Evolutionary conservation across 2,113 vertebrate genomes (phyloP).

Genomic region (Myocastor coypus): DNA sequence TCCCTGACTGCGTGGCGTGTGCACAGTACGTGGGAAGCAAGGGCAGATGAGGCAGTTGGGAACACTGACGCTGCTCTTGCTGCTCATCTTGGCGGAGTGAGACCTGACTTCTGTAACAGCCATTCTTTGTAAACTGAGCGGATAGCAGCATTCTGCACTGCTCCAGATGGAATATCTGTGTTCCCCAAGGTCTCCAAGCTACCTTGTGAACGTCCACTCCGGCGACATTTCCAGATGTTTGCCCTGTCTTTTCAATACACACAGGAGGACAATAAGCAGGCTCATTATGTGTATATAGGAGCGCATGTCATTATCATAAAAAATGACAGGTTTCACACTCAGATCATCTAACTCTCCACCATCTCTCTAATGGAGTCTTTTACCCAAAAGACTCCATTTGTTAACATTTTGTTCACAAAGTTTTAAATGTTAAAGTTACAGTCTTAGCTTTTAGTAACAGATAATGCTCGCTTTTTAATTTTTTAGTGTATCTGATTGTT

Average conservation of each 20-base stretch:
- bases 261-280: neutral
- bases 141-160: neutral
- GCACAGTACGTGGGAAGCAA: neutral
- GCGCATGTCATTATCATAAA: neutral
- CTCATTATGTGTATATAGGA: neutral
- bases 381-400: no score
- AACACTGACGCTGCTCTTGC: neutral
- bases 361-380: neutral
- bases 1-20: neutral
- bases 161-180: no score
- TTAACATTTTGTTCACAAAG: neutral
- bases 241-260: neutral
- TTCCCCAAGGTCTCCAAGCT: neutral
- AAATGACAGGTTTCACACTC: neutral
- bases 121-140: neutral
- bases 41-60: neutral
- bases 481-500: no score
- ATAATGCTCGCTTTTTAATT: neutral
- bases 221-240: neutral
- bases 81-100: neutral
- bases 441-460: neutral
- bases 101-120: neutral
- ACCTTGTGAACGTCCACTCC: fast-evolving
- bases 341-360: neutral
- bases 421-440: neutral